Evolutionary conservation across 2,888 invertebrate species (phyloP).

Genomic region (Catocala nupta): DNA sequence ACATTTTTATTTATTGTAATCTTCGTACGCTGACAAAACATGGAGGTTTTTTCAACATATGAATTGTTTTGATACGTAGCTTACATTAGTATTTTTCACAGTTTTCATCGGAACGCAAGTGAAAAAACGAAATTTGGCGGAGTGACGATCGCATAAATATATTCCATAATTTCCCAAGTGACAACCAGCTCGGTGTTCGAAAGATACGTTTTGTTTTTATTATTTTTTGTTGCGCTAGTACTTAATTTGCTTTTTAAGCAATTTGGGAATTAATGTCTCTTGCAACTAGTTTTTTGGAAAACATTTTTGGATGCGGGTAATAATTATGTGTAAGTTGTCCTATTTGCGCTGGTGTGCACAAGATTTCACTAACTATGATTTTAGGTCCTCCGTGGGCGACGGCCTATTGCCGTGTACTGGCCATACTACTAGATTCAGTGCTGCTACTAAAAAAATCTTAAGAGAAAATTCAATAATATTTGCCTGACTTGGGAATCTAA

Average conservation of each 20-base stretch:
- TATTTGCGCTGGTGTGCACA: too few species aligned
- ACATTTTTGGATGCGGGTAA: too few species aligned
- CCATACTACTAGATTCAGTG: too few species aligned
- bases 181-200: constrained; percentile 52
- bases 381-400: too few species aligned
- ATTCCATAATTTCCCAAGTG: constrained; percentile 69
- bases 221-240: constrained; percentile 38
- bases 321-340: too few species aligned
- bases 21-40: not conserved
- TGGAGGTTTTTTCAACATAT: not conserved
- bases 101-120: constrained; percentile 30
- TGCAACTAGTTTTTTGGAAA: not conserved
- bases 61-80: not conserved
- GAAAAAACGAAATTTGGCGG: constrained; percentile 49
- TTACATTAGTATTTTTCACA: constrained; percentile 5
- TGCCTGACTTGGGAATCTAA: too few species aligned
- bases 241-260: constrained; percentile 44
- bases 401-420: too few species aligned
- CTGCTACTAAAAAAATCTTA: too few species aligned
- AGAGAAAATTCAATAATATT: too few species aligned
- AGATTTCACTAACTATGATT: too few species aligned
- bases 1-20: constrained; percentile 16
- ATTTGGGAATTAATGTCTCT: constrained; percentile 37
- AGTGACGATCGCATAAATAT: constrained; percentile 52
- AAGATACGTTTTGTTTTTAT: constrained; percentile 38